Conservation (phyloP, 2,888 invertebrate genomes). For the Tetragnatha montana region DNA sequence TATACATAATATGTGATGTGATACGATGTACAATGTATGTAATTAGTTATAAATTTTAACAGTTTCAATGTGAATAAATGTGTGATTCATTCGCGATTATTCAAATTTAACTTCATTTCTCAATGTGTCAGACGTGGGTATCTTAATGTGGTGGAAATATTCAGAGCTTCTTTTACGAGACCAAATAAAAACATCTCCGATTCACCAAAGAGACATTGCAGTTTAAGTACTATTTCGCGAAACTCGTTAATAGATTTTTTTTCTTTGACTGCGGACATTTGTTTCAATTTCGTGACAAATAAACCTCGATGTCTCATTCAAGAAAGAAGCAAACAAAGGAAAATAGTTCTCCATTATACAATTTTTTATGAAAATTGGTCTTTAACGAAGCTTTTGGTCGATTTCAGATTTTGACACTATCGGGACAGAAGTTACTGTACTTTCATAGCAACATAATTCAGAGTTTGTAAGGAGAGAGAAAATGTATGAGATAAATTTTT, state of each 20-base stretch:
- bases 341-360: neutral
- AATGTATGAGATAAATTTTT: too few species aligned
- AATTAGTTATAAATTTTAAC: too few species aligned
- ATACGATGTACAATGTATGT: too few species aligned
- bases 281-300: neutral
- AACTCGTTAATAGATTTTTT: neutral
- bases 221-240: neutral
- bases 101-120: neutral
- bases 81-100: too few species aligned
- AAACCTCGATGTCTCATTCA: neutral
- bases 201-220: neutral
- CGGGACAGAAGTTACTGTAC: too few species aligned
- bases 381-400: neutral
- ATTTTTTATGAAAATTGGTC: neutral
- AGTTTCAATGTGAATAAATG: too few species aligned
- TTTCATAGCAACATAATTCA: too few species aligned
- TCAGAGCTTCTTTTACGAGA: neutral
- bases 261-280: neutral
- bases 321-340: neutral
- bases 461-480: too few species aligned
- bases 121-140: neutral
- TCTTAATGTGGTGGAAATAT: neutral
- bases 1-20: too few species aligned
- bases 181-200: neutral
- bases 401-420: too few species aligned